Evolutionary conservation across 2,888 invertebrate genomes (phyloP), one percentile per base, ranked within the genome.

Genomic region (Dryobotodes eremita): DNA sequence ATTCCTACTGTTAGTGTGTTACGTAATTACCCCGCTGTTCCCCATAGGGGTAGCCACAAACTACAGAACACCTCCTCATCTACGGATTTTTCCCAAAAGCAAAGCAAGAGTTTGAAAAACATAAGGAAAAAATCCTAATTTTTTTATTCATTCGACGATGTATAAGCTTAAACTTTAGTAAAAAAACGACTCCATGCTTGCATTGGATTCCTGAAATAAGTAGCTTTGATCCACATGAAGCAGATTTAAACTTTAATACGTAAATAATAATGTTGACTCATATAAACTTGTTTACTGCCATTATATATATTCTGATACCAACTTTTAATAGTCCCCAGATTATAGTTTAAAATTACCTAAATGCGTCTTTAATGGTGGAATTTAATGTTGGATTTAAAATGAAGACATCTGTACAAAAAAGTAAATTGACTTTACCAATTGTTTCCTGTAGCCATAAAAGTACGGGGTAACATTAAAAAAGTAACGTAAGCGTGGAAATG

Each of bases 401-500:
- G 87, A 88, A 89, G 89, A 88, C 84, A 88, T 90, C 84, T 82
- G 66, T 65, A 84, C 82, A 88, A 90, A 90, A 89, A 89, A 90
- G 69, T 77, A 87, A 89, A 91, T 90, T 90, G 87, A 88, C 85
- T 88, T 86, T 83, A 88, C 86, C 89, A 86, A 90, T 88, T 88
- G 86, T 89, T 89, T 89, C 89, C 89, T 88, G 88, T 88, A 85
- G 86, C 88, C 88, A 91, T 92, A 91, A 83, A 88, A 64, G 79
- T 79, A 74, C 68, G 46, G 78, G 76, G 70, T 68, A 55, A 89
- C 85, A 89, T 89, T 88, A 88, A 91, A 90, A 93, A 91, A 90
- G 84, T 84, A 84, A 90, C 80, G 83, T 85, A 88, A 91, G 87
- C 90, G 89, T 92, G 91, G 92, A 93, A 94, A 94, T 93, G 91